Evolutionary conservation across 2,113 vertebrate species (phyloP), one percentile per base, ranked within the genome.

Genomic region (Mastomys natalensis): DNA sequence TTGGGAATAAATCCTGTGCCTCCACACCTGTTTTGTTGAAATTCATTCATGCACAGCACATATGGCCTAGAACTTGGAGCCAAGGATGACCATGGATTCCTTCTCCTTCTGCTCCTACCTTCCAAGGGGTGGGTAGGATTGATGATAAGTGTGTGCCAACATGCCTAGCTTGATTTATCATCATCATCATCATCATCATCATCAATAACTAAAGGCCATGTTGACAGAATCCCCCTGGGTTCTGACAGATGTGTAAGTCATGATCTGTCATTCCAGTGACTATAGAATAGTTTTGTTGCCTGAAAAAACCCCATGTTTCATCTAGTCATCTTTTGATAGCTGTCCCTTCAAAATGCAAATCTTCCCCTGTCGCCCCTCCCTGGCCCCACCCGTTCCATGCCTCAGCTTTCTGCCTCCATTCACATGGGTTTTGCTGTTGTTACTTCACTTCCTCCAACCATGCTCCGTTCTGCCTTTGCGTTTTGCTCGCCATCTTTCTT

Each of bases 371-470:
- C 60, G 40, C 37, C 87, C 37, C 26, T 21, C 84, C 88, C 90
- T 43, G 11, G 34, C n/a, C 64, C 85, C 64, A 55, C 81, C 80
- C 93, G 70, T 31, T 87, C 22, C 37, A 66, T 4, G 68, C 21
- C 92, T 62, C 64, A 89, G 72, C 72, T 92, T 95, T 96, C 80
- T 34, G 22, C 78, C 72, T 94, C 76, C 53, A 77, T 34, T 58
- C 12, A 9, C 1, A 29, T 1, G 19, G 53, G 40, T n/a, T 87
- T 34, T 55, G 8, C 16, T 34, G 48, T 8, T 40, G 8, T 12
- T 29, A 76, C 92, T 96, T 97, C 96, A 95, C 88, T 97, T 97
- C 87, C 91, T 93, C 91, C 74, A 91, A 87, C 48, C 55, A 22
- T 13, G 68, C 40, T 96, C 64, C 24, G 53, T 64, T 68, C 64